Conservation (phyloP, 2,888 invertebrate species). For the Stegana nigrithorax region DNA sequence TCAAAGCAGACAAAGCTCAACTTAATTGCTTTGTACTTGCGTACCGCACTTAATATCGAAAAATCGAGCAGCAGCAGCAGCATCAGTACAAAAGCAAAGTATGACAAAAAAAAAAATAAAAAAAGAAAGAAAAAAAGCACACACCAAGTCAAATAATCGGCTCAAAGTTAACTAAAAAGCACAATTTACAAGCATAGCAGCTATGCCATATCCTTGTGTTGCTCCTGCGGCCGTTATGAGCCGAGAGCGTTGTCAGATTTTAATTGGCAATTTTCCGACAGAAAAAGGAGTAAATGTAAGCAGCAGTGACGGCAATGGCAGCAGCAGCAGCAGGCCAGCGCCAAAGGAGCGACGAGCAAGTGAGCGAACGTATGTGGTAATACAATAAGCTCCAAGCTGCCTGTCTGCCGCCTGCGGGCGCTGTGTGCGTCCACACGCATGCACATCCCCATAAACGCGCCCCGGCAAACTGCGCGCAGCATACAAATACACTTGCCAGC, state of each 20-base stretch:
- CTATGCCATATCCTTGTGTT: background rate
- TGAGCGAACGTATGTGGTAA: slow-evolving; percentile 37
- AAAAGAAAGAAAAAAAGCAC: background rate
- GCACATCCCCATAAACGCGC: background rate
- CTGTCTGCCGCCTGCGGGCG: background rate
- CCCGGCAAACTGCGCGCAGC: background rate
- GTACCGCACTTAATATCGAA: too few relatives aligned
- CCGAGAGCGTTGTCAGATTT: slow-evolving; percentile 49
- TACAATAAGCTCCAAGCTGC: slow-evolving; percentile 48
- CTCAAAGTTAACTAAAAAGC: slow-evolving; percentile 52
- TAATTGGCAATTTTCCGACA: slow-evolving; percentile 53
- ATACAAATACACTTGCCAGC: background rate
- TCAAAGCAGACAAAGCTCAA: too few relatives aligned
- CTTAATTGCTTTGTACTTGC: too few relatives aligned
- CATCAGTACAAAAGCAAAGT: background rate
- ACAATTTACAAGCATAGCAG: slow-evolving; percentile 17
- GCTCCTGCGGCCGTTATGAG: slow-evolving; percentile 8
- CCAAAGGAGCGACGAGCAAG: background rate
- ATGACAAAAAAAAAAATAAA: background rate
- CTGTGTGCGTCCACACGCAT: background rate
- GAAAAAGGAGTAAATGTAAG: slow-evolving; percentile 44
- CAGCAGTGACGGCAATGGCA: background rate
- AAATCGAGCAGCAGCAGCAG: too few relatives aligned
- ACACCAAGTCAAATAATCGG: slow-evolving; percentile 39
- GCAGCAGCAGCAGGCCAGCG: background rate